Conservation (phyloP, 2,888 invertebrate genomes). For the Schrankia costaestrigalis region DNA sequence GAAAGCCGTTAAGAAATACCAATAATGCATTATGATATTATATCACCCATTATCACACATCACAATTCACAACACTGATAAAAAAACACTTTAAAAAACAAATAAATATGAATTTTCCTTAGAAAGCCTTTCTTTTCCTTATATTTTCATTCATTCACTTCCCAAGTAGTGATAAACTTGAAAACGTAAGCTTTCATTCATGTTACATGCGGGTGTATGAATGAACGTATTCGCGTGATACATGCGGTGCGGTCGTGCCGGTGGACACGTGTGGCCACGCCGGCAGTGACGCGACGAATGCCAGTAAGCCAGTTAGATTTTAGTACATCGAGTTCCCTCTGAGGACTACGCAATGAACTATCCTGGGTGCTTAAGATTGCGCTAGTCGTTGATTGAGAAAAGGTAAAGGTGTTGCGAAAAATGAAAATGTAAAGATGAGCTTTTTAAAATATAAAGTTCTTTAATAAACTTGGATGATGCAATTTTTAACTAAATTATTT, state of each 20-base stretch:
- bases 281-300: constrained; percentile 51
- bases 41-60: constrained; percentile 13
- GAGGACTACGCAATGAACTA: constrained; percentile 36
- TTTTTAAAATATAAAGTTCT: too few relatives aligned
- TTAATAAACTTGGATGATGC: too few relatives aligned
- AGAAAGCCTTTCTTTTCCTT: too few relatives aligned
- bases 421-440: too few relatives aligned
- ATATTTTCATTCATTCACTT: too few relatives aligned
- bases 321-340: constrained; percentile 21
- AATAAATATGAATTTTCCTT: too few relatives aligned
- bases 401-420: too few relatives aligned
- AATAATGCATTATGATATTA: constrained; percentile 24
- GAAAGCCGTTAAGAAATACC: constrained; percentile 20
- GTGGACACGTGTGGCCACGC: constrained; percentile 32
- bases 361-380: constrained; percentile 30
- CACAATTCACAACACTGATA: background rate
- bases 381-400: too few relatives aligned
- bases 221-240: constrained; percentile 24
- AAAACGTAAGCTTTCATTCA: background rate
- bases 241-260: constrained; percentile 1
- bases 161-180: too few relatives aligned
- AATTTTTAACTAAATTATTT: too few relatives aligned
- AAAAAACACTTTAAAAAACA: constrained; percentile 7
- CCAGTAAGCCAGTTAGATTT: too few relatives aligned
- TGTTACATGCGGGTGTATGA: too few relatives aligned